Base-by-base conservation (phyloP, 2,797 vertebrate genomes). In the Thunnus albacares region DNA sequence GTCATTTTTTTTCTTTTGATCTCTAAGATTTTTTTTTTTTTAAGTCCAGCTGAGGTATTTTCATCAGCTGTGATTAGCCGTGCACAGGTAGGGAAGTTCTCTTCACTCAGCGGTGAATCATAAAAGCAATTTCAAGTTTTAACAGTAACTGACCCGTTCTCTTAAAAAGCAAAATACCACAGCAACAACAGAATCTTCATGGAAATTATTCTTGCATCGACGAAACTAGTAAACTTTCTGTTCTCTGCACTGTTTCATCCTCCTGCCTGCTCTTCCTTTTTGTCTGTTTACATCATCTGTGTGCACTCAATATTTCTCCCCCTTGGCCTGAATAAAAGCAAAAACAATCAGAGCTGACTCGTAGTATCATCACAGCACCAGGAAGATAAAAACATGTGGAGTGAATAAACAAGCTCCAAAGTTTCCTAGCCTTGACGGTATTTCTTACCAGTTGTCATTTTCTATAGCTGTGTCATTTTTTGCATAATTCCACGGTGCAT, bases 401-500 rank as follows among this genome's bases (percentile, higher is more conserved):
- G 76, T 67, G 82, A 85, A 90, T 92, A 91, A 92, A 93, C 87
- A 89, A 79, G 85, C 84, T 85, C 82, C 70, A 81, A 92, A 84
- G 79, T 92, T 86, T 90, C 88, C 77, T 79, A 26, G 81, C 87
- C 77, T 85, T 63, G 85, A 87, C 81, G 11, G 83, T 66, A 64
- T 88, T 91, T 87, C 85, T 87, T 33, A 80, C 74, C 70, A 80
- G 75, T 88, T 90, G 91, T 90, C 90, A 84, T 91, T 91, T 92
- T 79, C 73, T 86, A 85, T 80, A 83, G 88, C 83, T 49, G 59
- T 87, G 83, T 92, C 87, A 61, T 87, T 89, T 91, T 92, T 90
- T 90, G 87, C 93, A 92, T 93, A 94, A 92, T 92, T 92, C 91
- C 89, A 94, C 81, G 86, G 83, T 82, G 86, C 89, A 92, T 90